Base-by-base conservation (phyloP, 2,888 invertebrate genomes). In the Lepetodrilus schrolli region DNA sequence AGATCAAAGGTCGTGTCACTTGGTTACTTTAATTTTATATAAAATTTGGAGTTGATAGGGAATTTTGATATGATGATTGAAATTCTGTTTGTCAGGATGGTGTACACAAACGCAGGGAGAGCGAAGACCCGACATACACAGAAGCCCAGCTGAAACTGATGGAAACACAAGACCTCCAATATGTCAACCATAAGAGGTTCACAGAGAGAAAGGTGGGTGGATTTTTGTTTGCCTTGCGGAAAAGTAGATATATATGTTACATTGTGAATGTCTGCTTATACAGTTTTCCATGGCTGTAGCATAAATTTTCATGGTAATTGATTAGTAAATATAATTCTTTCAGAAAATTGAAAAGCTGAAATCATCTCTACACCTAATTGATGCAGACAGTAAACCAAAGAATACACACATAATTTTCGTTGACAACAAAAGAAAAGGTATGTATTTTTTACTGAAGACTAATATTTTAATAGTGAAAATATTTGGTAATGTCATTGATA, bases 151-250 rank as follows among this genome's bases (percentile, higher is more conserved):
- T 95, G 66, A 94, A 95, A 76, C 90, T 99, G 72, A 96, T 98
- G 95, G 93, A 95, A 88, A 95, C 95, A 0, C 97, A 97, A 90
- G 98, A 99, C 91, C 91, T 96, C 7, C 95, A 95, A 83, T 99
- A 99, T 84, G 93, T 99, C 13, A 93, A 94, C 38, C 95, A 95
- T 92, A 97, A 97, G 88, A 93, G 95, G 69, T 95, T 94, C 1
- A 93, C 96, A 38, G 98, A 98, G 90, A 92, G 93, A 0, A 95
- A 94, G 86, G 91, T 91, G 78, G 71, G 70, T 65, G 2, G 13
- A 36, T 10, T 17, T 38, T n/a, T 68, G n/a, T 1, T 43, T 43
- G 43, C 43, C 10, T 7, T 3, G 1, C 7, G 17, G 43, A 17
- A 43, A 10, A 43, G 17, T 43, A 43, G 3, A 26, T 37, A 66